These are phyloP conservation scores for Leptinotarsa rubiginosa DNA, from an alignment of 2,888 invertebrate genomes.

Conservation along the genomic window DNA sequence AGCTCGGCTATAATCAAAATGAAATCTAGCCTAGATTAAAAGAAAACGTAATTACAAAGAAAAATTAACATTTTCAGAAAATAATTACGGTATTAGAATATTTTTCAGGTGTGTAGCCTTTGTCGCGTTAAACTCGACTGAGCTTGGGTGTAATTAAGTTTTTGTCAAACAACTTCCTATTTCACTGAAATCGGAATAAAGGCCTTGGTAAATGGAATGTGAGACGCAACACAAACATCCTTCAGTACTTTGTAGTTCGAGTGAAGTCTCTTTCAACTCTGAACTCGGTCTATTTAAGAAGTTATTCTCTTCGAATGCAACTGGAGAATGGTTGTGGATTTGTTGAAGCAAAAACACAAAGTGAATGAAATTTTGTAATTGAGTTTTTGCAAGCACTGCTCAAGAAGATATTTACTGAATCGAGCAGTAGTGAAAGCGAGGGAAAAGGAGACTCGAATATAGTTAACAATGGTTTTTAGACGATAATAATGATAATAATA, in stretches of 20 bases:
- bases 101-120: slow-evolving; percentile 8
- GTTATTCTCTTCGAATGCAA: no score
- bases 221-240: background rate
- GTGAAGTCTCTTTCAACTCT: background rate
- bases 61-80: slow-evolving; percentile 15
- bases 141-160: slow-evolving; percentile 19
- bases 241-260: background rate
- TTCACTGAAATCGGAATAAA: slow-evolving; percentile 17
- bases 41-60: background rate
- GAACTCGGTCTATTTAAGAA: background rate
- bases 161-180: background rate
- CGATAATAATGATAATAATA: no score
- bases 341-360: no score
- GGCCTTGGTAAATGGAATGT: background rate
- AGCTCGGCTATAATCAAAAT: background rate
- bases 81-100: slow-evolving; percentile 24
- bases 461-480: no score
- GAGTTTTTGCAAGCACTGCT: no score
- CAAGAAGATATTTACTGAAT: no score
- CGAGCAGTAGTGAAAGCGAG: no score
- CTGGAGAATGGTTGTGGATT: no score
- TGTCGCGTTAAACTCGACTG: background rate
- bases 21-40: background rate
- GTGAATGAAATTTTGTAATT: no score
- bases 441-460: no score